Percentiles rank a stretch among this genome's conserved stretches.
phyloP scores from a whole-genome alignment of 2,797 vertebrate species.

The Alcedo quadribrachys region DNA sequence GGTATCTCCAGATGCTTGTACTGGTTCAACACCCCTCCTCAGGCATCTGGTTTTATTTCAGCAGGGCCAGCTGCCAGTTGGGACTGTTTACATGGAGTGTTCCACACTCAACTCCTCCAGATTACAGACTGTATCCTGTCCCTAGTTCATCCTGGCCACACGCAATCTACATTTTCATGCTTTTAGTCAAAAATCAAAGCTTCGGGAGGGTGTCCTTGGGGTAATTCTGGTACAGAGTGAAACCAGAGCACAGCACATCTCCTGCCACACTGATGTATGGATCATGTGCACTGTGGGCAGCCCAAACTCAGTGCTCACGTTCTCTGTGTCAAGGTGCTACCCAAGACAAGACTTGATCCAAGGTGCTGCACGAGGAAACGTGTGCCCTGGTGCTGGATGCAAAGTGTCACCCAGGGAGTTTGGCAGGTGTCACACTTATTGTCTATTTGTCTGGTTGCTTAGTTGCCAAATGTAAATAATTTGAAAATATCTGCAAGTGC shows the following conservation, averaged over 20 bases:
- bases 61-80: slow-evolving; percentile 41
- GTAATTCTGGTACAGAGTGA: background rate
- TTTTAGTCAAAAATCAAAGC: slow-evolving; percentile 55
- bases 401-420: background rate
- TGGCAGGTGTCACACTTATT: slow-evolving; percentile 50
- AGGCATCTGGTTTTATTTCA: slow-evolving; percentile 59
- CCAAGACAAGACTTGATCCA: background rate
- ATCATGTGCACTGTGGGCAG: background rate
- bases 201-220: slow-evolving; percentile 34
- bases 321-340: background rate
- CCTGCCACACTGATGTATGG: background rate
- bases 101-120: slow-evolving; percentile 41
- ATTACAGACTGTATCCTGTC: slow-evolving; percentile 64
- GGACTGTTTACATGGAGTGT: slow-evolving; percentile 24
- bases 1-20: slow-evolving; percentile 35
- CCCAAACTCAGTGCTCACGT: background rate
- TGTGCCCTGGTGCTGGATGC: background rate
- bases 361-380: background rate
- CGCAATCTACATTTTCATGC: slow-evolving; percentile 30
- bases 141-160: slow-evolving; percentile 64
- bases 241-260: slow-evolving; percentile 3
- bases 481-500: slow-evolving; percentile 20
- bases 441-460: slow-evolving; percentile 43
- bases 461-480: slow-evolving; percentile 56
- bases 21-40: background rate